A percentile compares a stretch with the other conserved stretches of the same genome.
phyloP scores from a whole-genome alignment of 2,113 vertebrate species.

The Murina feae region DNA sequence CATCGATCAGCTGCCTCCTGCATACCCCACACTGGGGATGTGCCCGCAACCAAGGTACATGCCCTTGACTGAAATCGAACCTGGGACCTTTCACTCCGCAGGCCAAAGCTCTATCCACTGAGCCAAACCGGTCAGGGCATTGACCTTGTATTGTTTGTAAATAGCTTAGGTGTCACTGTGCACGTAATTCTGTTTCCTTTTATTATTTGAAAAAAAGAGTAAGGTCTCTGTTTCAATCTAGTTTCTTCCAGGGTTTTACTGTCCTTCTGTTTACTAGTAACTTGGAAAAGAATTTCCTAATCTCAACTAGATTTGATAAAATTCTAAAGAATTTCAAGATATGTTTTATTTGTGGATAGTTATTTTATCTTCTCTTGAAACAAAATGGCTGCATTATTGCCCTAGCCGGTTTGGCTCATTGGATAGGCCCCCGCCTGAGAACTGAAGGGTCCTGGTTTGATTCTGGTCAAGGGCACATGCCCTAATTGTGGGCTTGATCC shows the following conservation, averaged over 20 bases:
- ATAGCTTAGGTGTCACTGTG: background rate
- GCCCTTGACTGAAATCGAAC: too few species aligned
- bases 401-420: too few species aligned
- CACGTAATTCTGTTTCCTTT: background rate
- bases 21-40: too few species aligned
- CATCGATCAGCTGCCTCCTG: too few species aligned
- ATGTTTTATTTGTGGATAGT: background rate
- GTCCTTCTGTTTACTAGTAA: background rate
- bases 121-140: too few species aligned
- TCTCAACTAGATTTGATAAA: background rate
- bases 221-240: background rate
- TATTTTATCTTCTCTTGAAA: slow-evolving; percentile 34
- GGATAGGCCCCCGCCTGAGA: too few species aligned
- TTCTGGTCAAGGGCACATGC: too few species aligned
- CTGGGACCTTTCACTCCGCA: too few species aligned
- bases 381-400: slow-evolving; percentile 6
- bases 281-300: background rate
- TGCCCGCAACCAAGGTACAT: too few species aligned
- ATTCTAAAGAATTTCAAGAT: slow-evolving; percentile 3
- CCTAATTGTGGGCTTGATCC: too few species aligned
- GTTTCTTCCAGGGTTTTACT: background rate
- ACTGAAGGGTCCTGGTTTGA: too few species aligned
- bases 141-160: background rate
- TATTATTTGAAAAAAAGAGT: background rate
- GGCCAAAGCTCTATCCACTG: too few species aligned